A percentile compares a stretch with the other conserved stretches of the same genome.
phyloP scores from a whole-genome alignment of 2,113 vertebrate genomes.

The Pelusios castaneus region DNA sequence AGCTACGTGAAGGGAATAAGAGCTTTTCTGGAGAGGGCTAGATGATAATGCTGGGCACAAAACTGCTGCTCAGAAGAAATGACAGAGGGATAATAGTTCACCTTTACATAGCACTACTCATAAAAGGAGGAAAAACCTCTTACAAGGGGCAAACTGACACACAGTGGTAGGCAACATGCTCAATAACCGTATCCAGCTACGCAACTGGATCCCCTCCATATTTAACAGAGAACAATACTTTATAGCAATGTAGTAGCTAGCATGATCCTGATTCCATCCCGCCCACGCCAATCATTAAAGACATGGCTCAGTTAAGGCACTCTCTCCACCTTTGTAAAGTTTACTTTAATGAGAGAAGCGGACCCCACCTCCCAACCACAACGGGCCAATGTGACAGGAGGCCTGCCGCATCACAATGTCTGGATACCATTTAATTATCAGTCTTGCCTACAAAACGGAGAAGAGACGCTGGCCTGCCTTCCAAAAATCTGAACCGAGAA shows the following conservation, averaged over 20 bases:
- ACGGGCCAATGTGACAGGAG: neutral
- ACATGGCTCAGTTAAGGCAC: neutral
- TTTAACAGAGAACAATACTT: neutral
- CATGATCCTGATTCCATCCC: no score
- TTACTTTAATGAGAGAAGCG: neutral
- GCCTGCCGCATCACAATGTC: neutral
- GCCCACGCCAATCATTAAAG: neutral
- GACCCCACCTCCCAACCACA: neutral
- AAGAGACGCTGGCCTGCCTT: neutral
- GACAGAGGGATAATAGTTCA: neutral
- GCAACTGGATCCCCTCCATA: neutral
- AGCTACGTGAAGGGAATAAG: neutral
- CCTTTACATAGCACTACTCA: neutral
- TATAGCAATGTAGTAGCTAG: neutral
- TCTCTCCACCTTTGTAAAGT: neutral
- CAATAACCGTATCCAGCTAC: neutral
- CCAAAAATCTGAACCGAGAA: neutral
- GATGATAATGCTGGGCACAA: neutral
- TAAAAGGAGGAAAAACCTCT: neutral
- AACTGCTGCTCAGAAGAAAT: neutral
- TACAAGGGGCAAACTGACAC: neutral
- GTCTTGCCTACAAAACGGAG: neutral
- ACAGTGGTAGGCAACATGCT: neutral
- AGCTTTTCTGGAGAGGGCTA: neutral
- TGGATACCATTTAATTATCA: neutral